Evolutionary conservation across 2,888 invertebrate genomes (phyloP).

Genomic region (Agrotis puta): DNA sequence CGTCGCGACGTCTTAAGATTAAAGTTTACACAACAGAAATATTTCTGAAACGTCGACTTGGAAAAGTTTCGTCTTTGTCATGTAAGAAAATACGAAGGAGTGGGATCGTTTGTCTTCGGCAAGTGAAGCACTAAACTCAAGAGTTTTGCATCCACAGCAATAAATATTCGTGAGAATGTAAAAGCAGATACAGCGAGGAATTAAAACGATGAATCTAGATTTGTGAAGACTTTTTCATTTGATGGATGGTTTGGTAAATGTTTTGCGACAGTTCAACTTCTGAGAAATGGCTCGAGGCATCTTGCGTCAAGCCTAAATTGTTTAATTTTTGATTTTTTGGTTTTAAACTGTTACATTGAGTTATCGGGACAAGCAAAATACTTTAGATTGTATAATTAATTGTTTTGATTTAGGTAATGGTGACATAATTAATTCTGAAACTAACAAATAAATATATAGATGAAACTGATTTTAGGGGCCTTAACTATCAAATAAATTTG

Average conservation of each 20-base stretch:
- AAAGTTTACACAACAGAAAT: slow-evolving; percentile 81
- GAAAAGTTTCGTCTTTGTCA: slow-evolving; percentile 87
- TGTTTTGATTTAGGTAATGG: too few species aligned
- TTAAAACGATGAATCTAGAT: slow-evolving; percentile 69
- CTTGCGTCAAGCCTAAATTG: not conserved
- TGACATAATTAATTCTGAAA: too few species aligned
- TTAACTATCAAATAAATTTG: too few species aligned
- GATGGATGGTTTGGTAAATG: slow-evolving; percentile 32
- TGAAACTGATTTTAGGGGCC: too few species aligned
- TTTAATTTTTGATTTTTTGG: not conserved
- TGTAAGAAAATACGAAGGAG: slow-evolving; percentile 83
- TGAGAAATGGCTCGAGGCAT: not conserved
- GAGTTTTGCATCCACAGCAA: slow-evolving; percentile 79
- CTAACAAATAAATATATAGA: too few species aligned
- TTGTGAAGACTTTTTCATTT: slow-evolving; percentile 52
- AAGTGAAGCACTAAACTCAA: slow-evolving; percentile 74
- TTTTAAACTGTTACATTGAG: not conserved
- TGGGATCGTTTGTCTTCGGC: slow-evolving; percentile 84
- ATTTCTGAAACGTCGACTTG: slow-evolving; percentile 82
- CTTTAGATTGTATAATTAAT: too few species aligned
- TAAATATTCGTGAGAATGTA: slow-evolving; percentile 79
- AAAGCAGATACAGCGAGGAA: slow-evolving; percentile 62
- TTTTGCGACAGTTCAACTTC: slow-evolving; percentile 10
- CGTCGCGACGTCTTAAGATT: slow-evolving; percentile 69
- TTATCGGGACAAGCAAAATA: not conserved